These are phyloP conservation scores for Magallana gigas DNA, from an alignment of 1,140 invertebrate species.

Conservation along the genomic window DNA sequence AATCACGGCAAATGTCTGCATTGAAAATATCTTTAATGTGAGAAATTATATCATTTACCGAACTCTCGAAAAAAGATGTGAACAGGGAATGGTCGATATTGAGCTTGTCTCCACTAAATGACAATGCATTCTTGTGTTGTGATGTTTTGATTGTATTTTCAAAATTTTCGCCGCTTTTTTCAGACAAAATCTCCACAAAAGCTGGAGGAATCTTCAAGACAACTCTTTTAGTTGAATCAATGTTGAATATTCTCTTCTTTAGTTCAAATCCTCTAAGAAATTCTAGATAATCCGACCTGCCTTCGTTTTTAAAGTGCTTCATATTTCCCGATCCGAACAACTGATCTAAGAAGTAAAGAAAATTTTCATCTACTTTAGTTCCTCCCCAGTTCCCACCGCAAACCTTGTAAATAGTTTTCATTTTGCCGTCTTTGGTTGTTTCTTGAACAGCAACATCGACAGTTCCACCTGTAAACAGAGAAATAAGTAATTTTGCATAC, in stretches of 20 bases:
- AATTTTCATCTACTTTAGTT: conserved; percentile 42
- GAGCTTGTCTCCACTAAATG: not conserved
- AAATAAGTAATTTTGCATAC: not conserved
- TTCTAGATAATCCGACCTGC: conserved; percentile 41
- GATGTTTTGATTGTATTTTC: not conserved
- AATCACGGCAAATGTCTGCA: not conserved
- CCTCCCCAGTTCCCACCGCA: conserved; percentile 53
- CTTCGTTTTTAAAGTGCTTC: conserved; percentile 26
- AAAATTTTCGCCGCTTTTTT: not conserved
- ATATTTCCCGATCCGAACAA: conserved; percentile 40
- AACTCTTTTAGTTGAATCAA: not conserved
- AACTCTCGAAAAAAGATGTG: conserved; percentile 6
- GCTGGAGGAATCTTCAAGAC: not conserved
- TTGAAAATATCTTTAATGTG: conserved; percentile 30
- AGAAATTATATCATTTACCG: not conserved
- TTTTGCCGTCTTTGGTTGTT: not conserved
- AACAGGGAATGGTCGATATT: not conserved
- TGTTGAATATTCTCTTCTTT: conserved; percentile 42
- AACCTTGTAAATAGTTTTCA: conserved; percentile 48
- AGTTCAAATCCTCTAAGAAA: conserved; percentile 50
- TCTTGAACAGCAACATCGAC: conserved; percentile 55
- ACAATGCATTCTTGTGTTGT: not conserved
- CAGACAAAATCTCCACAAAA: not conserved
- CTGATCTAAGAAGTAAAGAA: conserved; percentile 36
- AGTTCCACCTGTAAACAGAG: conserved; percentile 47